Conservation (phyloP, 2,113 vertebrate genomes). For the Corapipo altera region DNA sequence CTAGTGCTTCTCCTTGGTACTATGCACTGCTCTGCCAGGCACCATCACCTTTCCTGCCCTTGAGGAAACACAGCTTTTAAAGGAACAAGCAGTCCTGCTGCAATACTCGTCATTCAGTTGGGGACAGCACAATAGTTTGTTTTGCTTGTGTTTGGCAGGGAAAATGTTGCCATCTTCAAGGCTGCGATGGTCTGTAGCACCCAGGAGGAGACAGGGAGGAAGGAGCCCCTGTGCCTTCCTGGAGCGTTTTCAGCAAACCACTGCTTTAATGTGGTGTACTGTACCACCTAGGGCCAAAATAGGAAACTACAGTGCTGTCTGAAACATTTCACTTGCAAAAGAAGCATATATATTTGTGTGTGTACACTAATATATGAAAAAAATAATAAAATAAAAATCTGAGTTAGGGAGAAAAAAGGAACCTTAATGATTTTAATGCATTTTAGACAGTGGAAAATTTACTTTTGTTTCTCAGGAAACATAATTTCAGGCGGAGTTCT, state of each 20-base stretch:
- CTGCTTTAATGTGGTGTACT: neutral
- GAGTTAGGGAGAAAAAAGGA: neutral
- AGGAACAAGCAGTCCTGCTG: neutral
- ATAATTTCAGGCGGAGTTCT: neutral
- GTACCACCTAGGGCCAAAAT: constrained; percentile 62
- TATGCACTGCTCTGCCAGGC: rapidly evolving
- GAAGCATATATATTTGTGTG: neutral
- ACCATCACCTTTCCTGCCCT: neutral
- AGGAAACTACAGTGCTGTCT: neutral
- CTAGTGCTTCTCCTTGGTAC: neutral
- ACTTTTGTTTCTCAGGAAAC: neutral
- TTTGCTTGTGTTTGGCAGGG: neutral
- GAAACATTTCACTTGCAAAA: neutral
- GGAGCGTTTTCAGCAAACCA: neutral
- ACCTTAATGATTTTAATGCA: neutral
- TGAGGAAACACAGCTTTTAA: neutral
- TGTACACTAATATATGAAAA: neutral
- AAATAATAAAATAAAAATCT: neutral
- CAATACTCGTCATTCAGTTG: neutral
- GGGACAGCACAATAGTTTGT: neutral
- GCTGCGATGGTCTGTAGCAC: neutral
- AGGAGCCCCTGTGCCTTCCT: neutral
- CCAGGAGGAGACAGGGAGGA: neutral
- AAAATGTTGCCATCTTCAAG: neutral
- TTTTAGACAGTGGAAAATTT: neutral